Evolutionary conservation across 2,888 invertebrate genomes (phyloP), one percentile per base, ranked within the genome.

Genomic region (Amphipyra tragopoginis): DNA sequence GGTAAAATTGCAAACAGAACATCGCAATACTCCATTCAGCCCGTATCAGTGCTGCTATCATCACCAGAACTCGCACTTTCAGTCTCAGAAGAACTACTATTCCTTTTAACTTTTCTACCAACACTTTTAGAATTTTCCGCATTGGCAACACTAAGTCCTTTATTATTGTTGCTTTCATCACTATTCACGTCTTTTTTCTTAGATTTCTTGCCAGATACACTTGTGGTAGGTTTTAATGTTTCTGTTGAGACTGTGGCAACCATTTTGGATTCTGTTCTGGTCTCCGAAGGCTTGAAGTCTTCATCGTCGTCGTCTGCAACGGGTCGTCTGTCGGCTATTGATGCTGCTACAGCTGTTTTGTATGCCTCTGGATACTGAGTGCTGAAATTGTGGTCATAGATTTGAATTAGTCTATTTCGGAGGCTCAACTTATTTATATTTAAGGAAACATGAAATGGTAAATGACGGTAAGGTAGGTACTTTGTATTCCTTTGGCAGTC

Each of bases 331-430:
- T 83, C 95, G 0, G 93, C 90, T 45, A 92, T 86, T 49, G 95
- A 95, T 5, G 94, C 93, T 48, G 95, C 88, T 57, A 96, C 90
- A 0, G 96, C 97, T 61, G 95, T 90, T 67, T 96, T 96, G 86
- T 96, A 97, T 2, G 96, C 96, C 60, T 96, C 95, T 1, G 97
- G 96, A 83, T 97, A 97, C 82, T 97, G 97, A 1, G 94, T 88
- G 61, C 95, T 95, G 88, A 26, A 92, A 87, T 63, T 14, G 29
- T 21, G 13, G 4, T 3, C 0, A n/a, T 15, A n/a, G 2, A 29
- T 13, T 2, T 13, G 8, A 40, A 40, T 38, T 38, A 38, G 11
- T 38, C 2, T 21, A 21, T 21, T 21, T 21, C 1, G 21, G 21
- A 21, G 21, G 21, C 21, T 21, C 1, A 21, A 21, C 21, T 21